Evolutionary conservation across 2,888 invertebrate species (phyloP).

Genomic region (Lissonota sp.): DNA sequence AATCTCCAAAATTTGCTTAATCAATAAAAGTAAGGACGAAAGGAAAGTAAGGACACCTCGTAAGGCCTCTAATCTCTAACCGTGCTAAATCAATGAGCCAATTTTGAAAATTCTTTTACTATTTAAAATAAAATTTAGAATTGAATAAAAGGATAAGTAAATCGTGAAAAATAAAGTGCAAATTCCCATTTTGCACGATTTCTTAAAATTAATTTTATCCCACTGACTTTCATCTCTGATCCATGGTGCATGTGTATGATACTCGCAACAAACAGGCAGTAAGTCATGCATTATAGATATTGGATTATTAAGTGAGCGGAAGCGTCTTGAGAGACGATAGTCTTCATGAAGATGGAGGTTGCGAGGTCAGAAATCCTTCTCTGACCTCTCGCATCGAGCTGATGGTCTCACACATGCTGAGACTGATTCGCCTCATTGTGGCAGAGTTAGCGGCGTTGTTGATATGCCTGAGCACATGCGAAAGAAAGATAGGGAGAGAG

Average conservation of each 20-base stretch:
- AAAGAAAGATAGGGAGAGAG: background rate
- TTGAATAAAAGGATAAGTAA: too few relatives aligned
- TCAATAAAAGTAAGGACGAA: background rate
- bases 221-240: too few relatives aligned
- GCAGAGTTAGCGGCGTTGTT: constrained; percentile 28
- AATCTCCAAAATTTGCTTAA: background rate
- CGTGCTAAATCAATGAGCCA: too few relatives aligned
- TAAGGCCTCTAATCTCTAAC: too few relatives aligned
- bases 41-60: background rate
- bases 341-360: constrained; percentile 43
- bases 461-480: constrained; percentile 15
- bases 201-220: too few relatives aligned
- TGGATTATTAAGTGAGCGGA: constrained; percentile 31
- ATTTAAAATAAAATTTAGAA: too few relatives aligned
- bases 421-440: constrained; percentile 33
- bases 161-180: too few relatives aligned
- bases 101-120: too few relatives aligned
- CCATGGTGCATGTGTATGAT: too few relatives aligned
- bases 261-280: constrained; percentile 1
- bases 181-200: too few relatives aligned
- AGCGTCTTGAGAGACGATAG: constrained; percentile 27
- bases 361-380: constrained; percentile 53
- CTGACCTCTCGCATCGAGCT: constrained; percentile 53
- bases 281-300: constrained; percentile 9
- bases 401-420: background rate